Evolutionary conservation across 2,888 invertebrate species (phyloP), one percentile per base, ranked within the genome.

Genomic region (Ormyrus thymus): DNA sequence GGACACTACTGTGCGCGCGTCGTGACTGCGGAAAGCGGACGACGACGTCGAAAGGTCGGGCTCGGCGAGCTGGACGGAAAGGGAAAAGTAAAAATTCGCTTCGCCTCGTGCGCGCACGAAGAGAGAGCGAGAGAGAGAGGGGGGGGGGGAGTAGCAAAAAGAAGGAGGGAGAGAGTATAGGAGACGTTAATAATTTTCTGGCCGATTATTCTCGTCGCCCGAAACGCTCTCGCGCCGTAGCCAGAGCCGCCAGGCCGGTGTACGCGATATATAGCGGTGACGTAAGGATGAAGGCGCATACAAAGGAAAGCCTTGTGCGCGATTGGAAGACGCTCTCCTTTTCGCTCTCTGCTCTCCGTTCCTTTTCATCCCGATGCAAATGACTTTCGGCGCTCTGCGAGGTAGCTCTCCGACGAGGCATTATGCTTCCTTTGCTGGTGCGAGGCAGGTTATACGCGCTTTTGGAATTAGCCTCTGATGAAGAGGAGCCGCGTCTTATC

Each of bases 271-370:
- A 69, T 69, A 69, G 69, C 69, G 62, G 48, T 76, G 69, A 76
- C 76, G 76, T 69, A 76, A 70, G 62, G 45, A 64, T 50, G 58
- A 58, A 70, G 55, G 61, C 61, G 55, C 53, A 55, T 69, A 69
- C 75, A 69, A 76, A 76, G 68, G 55, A 76, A 76, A 76, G 74
- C 74, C 74, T 75, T 75, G 66, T 75, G 59, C 29, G 59, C 69
- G 15, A 48, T 56, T 59, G 48, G 58, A 46, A 69, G 69, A 55
- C 50, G 56, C 15, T 13, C 58, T 46, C 29, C 29, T 29, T 29
- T 29, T 29, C 29, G 29, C 29, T 29, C 29, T 4, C 29, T 29
- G 29, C 29, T 29, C 29, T 29, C 29, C 29, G 29, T 29, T 29
- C 29, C 29, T 29, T 29, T 29, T 29, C 29, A 29, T 29, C 29